Evolutionary conservation across 2,797 vertebrate genomes (phyloP).

Genomic region (Dipus sagitta): DNA sequence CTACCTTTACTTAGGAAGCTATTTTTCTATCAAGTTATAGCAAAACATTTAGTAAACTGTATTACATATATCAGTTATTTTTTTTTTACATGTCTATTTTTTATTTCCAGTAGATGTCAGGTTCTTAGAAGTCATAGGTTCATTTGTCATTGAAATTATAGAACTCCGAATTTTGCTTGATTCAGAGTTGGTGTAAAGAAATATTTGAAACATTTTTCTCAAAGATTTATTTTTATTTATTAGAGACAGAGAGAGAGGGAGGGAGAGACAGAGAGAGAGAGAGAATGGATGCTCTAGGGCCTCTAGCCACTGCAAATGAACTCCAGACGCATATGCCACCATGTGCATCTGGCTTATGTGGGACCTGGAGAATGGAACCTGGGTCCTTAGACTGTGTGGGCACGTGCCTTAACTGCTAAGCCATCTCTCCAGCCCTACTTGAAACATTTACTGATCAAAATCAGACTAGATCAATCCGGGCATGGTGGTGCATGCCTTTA

Average conservation of each 20-base stretch:
- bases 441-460: slow-evolving; percentile 1
- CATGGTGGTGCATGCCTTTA: no score
- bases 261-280: no score
- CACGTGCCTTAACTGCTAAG: no score
- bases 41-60: neutral
- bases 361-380: no score
- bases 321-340: no score
- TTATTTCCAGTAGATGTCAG: neutral
- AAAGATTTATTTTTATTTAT: no score
- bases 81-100: neutral
- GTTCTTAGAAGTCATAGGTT: neutral
- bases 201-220: neutral
- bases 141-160: neutral
- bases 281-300: no score
- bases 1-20: neutral
- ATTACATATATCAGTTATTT: neutral
- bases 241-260: no score
- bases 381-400: no score
- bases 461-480: neutral
- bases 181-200: neutral
- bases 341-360: no score
- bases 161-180: neutral
- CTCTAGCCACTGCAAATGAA: no score
- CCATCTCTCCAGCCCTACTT: neutral
- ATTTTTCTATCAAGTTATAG: neutral